A percentile compares a stretch with the other conserved stretches of the same genome.
phyloP scores from a whole-genome alignment of 2,797 vertebrate genomes.

The Eulemur rubriventer region DNA sequence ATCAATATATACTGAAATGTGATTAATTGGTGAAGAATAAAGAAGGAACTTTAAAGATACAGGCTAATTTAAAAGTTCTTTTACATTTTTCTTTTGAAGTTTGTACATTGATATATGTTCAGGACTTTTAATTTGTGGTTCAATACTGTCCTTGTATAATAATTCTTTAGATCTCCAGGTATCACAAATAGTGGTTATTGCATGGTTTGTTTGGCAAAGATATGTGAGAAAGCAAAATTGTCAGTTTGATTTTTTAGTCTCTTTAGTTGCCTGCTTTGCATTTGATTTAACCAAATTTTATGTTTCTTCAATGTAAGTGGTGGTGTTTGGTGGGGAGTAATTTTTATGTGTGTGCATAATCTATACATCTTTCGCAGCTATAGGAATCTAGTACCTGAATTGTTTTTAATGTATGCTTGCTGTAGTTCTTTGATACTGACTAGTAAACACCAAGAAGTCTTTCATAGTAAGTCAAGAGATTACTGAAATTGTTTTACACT shows the following conservation, averaged over 20 bases:
- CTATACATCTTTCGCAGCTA: neutral
- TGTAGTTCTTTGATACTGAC: constrained; percentile 21
- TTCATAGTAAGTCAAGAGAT: constrained; percentile 47
- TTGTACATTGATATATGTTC: constrained; percentile 35
- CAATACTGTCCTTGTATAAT: neutral
- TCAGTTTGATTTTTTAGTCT: constrained; percentile 31
- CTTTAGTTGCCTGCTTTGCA: neutral
- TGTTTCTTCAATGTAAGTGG: constrained; percentile 35
- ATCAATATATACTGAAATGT: constrained; percentile 14
- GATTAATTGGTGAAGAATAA: constrained; percentile 29
- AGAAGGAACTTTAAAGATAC: constrained; percentile 11
- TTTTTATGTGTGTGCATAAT: constrained; percentile 31
- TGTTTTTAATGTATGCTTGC: constrained; percentile 36
- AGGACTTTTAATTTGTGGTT: constrained; percentile 33
- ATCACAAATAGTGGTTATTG: neutral
- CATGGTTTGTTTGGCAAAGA: constrained; percentile 38
- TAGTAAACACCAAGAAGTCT: neutral
- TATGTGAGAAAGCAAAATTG: constrained; percentile 43
- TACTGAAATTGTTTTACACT: constrained; percentile 50
- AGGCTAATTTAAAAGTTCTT: constrained; percentile 14
- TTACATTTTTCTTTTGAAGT: constrained; percentile 44
- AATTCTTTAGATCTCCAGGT: neutral
- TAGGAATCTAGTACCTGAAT: constrained; percentile 23
- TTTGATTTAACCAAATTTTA: constrained; percentile 49
- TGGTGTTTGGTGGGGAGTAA: neutral